Evolutionary conservation across 2,797 vertebrate species (phyloP).

Genomic region (Siniperca obscura): DNA sequence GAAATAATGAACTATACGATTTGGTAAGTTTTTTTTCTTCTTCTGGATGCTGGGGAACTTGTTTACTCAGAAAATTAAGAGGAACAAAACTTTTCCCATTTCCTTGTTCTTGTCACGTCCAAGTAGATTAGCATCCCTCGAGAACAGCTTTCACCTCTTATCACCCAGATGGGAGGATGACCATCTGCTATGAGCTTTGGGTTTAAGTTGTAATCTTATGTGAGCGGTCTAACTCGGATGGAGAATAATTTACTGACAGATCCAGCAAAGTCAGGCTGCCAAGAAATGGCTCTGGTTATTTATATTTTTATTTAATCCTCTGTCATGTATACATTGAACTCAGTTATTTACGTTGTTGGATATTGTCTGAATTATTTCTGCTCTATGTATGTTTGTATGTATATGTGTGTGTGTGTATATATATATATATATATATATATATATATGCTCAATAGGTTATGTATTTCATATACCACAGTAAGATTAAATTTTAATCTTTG

Average conservation of each 20-base stretch:
- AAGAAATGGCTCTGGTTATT: constrained; percentile 24
- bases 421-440: fast-evolving
- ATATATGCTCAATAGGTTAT: too few species aligned
- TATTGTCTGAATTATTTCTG: neutral
- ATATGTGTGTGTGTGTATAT: too few species aligned
- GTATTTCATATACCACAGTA: neutral
- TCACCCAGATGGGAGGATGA: constrained; percentile 62
- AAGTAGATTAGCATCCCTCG: constrained; percentile 71
- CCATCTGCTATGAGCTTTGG: constrained; percentile 70
- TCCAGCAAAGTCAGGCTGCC: constrained; percentile 25
- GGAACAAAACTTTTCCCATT: constrained; percentile 40
- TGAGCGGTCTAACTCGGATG: constrained; percentile 40
- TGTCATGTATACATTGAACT: neutral
- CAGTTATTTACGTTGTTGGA: neutral
- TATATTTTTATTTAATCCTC: neutral
- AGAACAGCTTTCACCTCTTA: constrained; percentile 72
- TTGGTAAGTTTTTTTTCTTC: constrained; percentile 87
- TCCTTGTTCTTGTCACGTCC: constrained; percentile 48
- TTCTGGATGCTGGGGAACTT: constrained; percentile 2
- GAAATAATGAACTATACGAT: constrained; percentile 96
- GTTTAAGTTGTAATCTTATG: constrained; percentile 71
- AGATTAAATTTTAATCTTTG: neutral
- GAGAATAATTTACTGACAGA: constrained; percentile 54
- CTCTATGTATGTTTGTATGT: too few species aligned
- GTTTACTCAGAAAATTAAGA: constrained; percentile 18